A percentile compares a stretch with the other conserved stretches of the same genome.
phyloP scores from a whole-genome alignment of 1,140 invertebrate species.

The Pseudomyrmex sp. region DNA sequence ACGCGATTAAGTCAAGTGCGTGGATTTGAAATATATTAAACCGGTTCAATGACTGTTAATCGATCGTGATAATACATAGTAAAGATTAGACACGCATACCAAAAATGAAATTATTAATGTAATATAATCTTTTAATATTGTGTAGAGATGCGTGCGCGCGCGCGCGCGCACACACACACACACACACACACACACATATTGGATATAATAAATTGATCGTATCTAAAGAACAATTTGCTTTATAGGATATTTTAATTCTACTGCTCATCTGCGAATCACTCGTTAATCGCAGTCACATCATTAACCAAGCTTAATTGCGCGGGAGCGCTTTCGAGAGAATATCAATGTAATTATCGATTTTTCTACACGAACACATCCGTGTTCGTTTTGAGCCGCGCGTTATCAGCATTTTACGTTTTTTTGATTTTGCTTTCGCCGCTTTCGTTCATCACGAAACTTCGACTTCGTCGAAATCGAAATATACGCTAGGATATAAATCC shows the following conservation, averaged over 20 bases:
- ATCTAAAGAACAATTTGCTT: not conserved
- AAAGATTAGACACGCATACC: not conserved
- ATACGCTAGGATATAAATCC: constrained; percentile 16
- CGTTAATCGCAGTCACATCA: constrained; percentile 58
- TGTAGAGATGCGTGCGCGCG: too few species aligned
- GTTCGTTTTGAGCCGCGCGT: not conserved
- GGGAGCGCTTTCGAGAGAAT: constrained; percentile 7
- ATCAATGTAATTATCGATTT: constrained; percentile 49
- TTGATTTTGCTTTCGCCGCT: not conserved
- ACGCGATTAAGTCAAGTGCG: too few species aligned
- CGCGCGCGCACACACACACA: too few species aligned
- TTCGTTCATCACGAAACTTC: not conserved
- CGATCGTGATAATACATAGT: not conserved
- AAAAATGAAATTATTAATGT: not conserved
- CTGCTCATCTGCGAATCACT: constrained; percentile 23
- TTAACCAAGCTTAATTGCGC: constrained; percentile 63
- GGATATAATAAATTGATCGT: not conserved
- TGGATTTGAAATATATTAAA: constrained; percentile 1
- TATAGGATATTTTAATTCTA: not conserved
- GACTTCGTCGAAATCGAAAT: constrained; percentile 14
- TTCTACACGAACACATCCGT: constrained; percentile 20
- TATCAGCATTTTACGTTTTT: constrained; percentile 11
- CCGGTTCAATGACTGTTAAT: not conserved
- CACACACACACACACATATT: not conserved
- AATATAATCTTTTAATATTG: not conserved